Percentiles rank a stretch among this genome's conserved stretches.
Evolutionary conservation across 2,113 vertebrate species (phyloP).

Genomic region (Pelodiscus sinensis): DNA sequence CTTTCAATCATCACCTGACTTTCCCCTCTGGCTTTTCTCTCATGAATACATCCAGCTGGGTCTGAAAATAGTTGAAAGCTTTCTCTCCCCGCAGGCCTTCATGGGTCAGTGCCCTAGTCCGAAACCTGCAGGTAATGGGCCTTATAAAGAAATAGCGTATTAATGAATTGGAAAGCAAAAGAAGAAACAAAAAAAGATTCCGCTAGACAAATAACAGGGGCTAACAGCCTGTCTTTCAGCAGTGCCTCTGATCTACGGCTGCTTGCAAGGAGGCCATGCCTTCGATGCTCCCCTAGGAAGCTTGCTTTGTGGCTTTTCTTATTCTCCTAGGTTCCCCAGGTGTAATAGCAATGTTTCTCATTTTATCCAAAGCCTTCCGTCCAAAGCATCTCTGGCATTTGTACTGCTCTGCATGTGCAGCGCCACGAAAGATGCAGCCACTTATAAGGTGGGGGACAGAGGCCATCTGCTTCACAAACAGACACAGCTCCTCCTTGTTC

Average conservation of each 20-base stretch:
- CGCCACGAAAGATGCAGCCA: rapidly evolving
- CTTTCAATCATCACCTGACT: neutral
- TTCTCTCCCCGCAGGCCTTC: constrained; percentile 12
- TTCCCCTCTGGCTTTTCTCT: neutral
- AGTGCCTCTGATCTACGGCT: neutral
- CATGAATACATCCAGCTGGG: neutral
- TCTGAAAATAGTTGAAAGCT: neutral
- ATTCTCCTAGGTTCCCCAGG: neutral
- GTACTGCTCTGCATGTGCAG: neutral
- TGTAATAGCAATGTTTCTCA: neutral
- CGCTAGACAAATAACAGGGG: neutral
- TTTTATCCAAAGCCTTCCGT: neutral
- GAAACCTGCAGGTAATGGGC: constrained; percentile 46
- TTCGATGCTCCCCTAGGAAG: neutral
- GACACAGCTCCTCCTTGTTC: neutral
- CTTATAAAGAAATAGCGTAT: constrained; percentile 43
- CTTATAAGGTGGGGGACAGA: neutral
- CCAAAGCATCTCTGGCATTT: neutral
- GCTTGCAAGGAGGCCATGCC: neutral
- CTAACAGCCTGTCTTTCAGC: neutral
- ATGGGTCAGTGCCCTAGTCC: constrained; percentile 17
- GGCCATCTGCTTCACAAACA: neutral
- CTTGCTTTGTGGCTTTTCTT: neutral
- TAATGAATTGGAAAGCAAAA: constrained; percentile 48
- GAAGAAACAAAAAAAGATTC: neutral